phyloP scores from a whole-genome alignment of 2,113 vertebrate genomes.

The Oreochromis spilurus region DNA sequence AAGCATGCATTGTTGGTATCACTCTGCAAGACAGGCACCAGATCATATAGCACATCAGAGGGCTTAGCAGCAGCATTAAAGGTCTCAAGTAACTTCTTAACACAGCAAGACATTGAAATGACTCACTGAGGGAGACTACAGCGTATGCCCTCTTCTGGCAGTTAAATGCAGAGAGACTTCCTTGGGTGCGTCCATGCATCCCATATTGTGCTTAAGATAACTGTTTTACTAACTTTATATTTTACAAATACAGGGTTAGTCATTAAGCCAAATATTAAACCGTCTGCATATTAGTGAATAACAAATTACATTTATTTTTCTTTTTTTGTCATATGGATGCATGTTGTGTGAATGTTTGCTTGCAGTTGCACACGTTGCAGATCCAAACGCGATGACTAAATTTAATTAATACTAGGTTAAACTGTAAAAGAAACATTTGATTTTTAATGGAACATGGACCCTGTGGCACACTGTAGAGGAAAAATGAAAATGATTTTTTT shows the following conservation, averaged over 20 bases:
- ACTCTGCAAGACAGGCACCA: neutral
- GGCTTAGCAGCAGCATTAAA: conserved; percentile 29
- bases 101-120: conserved; percentile 11
- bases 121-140: conserved; percentile 23
- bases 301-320: neutral
- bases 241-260: neutral
- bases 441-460: neutral
- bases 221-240: neutral
- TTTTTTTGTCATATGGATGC: neutral
- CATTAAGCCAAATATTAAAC: neutral
- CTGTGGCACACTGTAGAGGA: neutral
- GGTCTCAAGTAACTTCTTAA: conserved; percentile 40
- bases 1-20: neutral
- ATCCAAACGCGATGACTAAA: neutral
- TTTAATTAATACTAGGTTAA: neutral
- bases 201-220: neutral
- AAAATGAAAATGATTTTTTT: neutral
- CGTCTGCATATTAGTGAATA: neutral
- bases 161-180: neutral
- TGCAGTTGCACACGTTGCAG: neutral
- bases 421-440: neutral
- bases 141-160: conserved; percentile 61
- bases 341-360: neutral
- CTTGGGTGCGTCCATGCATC: neutral
- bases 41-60: conserved; percentile 36